phyloP scores from a whole-genome alignment of 2,797 vertebrate species.

The Falco rusticolus region DNA sequence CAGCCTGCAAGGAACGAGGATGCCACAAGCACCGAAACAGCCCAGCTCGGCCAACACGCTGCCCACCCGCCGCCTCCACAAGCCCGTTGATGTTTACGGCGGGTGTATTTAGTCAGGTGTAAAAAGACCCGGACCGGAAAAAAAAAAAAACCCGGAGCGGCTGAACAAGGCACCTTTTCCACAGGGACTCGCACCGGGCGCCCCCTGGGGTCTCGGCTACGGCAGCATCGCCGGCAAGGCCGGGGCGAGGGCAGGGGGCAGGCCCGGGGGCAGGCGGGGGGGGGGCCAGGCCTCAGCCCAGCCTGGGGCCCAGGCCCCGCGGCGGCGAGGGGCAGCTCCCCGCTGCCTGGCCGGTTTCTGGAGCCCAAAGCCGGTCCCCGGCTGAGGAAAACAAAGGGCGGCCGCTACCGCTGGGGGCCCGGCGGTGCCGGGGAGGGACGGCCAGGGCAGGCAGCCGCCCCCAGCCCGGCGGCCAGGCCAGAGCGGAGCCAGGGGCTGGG shows the following conservation, averaged over 20 bases:
- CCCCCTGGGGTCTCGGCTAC: rapidly evolving
- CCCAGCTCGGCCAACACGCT: not conserved
- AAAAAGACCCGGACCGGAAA: not conserved
- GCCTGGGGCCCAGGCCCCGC: not conserved
- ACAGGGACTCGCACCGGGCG: rapidly evolving
- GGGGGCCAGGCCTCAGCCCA: too few species aligned
- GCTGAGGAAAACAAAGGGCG: conserved; percentile 5
- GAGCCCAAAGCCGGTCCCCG: not conserved
- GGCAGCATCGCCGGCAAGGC: not conserved
- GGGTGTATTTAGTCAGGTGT: not conserved
- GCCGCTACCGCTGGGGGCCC: not conserved
- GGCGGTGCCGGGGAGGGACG: not conserved
- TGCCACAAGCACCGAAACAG: rapidly evolving
- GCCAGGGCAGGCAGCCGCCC: not conserved
- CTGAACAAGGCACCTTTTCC: too few species aligned
- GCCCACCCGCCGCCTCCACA: not conserved
- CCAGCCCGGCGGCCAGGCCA: not conserved
- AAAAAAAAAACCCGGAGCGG: not conserved
- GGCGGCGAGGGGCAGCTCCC: not conserved
- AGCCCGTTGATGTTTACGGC: rapidly evolving
- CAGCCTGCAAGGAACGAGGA: not conserved
- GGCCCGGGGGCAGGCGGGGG: not conserved
- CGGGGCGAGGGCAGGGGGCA: not conserved
- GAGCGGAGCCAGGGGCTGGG: not conserved
- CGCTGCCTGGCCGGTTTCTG: not conserved